Percentiles rank a stretch among this genome's conserved stretches.
These are phyloP conservation scores for Iselma pallidipennis DNA, from an alignment of 2,888 invertebrate species.

Conservation along the genomic window DNA sequence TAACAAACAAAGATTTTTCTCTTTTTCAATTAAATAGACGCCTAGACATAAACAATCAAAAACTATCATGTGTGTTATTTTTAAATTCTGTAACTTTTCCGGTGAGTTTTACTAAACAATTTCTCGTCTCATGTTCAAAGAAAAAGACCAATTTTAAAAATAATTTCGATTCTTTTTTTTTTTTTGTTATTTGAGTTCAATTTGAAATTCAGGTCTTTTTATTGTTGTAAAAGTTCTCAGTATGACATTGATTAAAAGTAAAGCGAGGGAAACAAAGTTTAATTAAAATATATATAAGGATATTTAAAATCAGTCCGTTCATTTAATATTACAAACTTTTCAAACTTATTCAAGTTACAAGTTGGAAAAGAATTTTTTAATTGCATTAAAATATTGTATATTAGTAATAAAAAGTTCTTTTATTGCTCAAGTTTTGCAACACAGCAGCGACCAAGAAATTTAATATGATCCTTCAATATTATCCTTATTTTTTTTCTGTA, in stretches of 20 bases:
- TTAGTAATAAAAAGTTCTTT: conserved; percentile 41
- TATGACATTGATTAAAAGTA: conserved; percentile 22
- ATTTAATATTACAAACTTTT: conserved; percentile 39
- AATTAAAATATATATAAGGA: conserved; percentile 45
- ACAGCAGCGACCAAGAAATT: not conserved
- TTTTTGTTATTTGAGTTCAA: not conserved
- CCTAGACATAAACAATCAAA: too few relatives aligned
- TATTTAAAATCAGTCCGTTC: conserved; percentile 43
- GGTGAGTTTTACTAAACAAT: too few relatives aligned
- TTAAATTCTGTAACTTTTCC: too few relatives aligned
- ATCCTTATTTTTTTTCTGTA: not conserved
- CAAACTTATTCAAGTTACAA: conserved; percentile 30
- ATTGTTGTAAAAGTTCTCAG: conserved; percentile 18
- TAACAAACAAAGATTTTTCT: too few relatives aligned
- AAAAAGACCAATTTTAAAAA: too few relatives aligned
- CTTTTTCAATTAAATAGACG: too few relatives aligned
- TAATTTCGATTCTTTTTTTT: not conserved
- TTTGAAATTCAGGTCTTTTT: conserved; percentile 3
- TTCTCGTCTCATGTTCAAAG: too few relatives aligned
- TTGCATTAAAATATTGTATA: conserved; percentile 48
- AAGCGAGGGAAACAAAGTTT: conserved; percentile 41
- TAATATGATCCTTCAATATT: not conserved
- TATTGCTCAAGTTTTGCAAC: conserved; percentile 22
- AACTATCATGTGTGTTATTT: too few relatives aligned
- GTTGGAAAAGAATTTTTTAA: conserved; percentile 44